Evolutionary conservation across 2,888 invertebrate genomes (phyloP), one percentile per base, ranked within the genome.

Genomic region (Trimorus sp.): DNA sequence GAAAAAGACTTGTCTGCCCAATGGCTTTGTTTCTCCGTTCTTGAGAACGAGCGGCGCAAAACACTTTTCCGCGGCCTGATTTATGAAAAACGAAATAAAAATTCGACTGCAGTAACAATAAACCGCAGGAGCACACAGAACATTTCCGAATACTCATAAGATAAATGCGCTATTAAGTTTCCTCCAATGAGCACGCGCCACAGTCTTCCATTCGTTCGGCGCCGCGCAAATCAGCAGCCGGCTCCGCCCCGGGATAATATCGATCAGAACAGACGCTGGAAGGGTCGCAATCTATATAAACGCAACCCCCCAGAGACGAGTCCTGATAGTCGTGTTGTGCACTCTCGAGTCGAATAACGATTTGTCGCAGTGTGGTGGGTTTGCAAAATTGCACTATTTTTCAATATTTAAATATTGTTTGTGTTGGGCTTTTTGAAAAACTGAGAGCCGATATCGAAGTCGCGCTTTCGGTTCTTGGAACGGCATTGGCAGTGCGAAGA

Each of bases 171-270:
- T 86, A 85, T 89, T 86, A 84, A 85, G 81, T 84, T 83, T 83
- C 62, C 36, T 42, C 86, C 86, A 82, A 87, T 86, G 58, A 40
- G 14, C 69, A 42, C 36, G 8, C 40, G 11, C 54, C 45, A 60
- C 85, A 87, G 85, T 85, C 86, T 84, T 84, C 84, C 85, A 83
- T 85, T 84, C 79, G 81, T 81, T 69, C 71, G 62, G 68, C 42
- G 14, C 63, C 7, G 16, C 45, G 40, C 51, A 79, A 85, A 90
- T 91, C 89, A 88, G 89, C 56, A 75, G 66, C 16, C 73, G 77
- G 85, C 88, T 86, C 88, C 91, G 88, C 90, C 91, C 87, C 88
- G 88, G 87, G 88, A 86, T 88, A 88, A 89, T 89, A 90, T 91
- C 89, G 91, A 90, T 90, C 88, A 89, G 83, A 87, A 38, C 42